phyloP scores from a whole-genome alignment of 2,113 vertebrate genomes.

The Triplophysa rosa region DNA sequence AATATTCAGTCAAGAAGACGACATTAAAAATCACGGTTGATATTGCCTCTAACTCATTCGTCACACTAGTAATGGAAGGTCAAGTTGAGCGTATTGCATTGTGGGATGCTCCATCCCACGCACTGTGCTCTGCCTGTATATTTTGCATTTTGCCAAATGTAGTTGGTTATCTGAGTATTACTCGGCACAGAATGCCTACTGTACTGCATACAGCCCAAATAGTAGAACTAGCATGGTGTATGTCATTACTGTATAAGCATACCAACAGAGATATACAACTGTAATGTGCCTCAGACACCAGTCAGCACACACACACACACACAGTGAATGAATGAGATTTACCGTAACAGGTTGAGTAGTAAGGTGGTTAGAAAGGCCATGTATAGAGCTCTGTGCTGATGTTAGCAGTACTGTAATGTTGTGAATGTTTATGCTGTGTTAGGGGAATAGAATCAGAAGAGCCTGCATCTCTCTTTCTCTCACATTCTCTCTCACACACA shows the following conservation, averaged over 20 bases:
- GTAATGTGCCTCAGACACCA: background rate
- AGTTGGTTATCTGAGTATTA: constrained; percentile 1
- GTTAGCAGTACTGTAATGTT: constrained; percentile 19
- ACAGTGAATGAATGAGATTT: constrained; percentile 20
- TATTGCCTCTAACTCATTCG: constrained; percentile 12
- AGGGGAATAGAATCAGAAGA: constrained; percentile 1
- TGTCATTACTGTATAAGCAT: background rate
- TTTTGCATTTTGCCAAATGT: constrained; percentile 16
- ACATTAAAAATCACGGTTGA: background rate
- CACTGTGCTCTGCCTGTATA: background rate
- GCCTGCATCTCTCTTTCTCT: background rate
- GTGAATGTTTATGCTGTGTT: background rate
- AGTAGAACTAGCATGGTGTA: background rate
- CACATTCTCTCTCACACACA: too few species aligned
- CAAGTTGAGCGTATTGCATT: constrained; percentile 13
- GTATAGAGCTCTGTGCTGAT: constrained; percentile 23
- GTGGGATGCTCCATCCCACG: constrained; percentile 15
- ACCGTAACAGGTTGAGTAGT: constrained; percentile 1
- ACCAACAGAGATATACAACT: background rate
- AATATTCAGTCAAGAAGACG: background rate
- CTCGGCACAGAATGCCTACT: background rate
- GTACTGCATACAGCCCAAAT: background rate
- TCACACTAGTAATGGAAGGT: constrained; percentile 21
- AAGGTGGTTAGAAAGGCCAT: constrained; percentile 6
- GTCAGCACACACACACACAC: background rate